phyloP scores from a whole-genome alignment of 2,113 vertebrate species.

The Triplophysa dalaica region DNA sequence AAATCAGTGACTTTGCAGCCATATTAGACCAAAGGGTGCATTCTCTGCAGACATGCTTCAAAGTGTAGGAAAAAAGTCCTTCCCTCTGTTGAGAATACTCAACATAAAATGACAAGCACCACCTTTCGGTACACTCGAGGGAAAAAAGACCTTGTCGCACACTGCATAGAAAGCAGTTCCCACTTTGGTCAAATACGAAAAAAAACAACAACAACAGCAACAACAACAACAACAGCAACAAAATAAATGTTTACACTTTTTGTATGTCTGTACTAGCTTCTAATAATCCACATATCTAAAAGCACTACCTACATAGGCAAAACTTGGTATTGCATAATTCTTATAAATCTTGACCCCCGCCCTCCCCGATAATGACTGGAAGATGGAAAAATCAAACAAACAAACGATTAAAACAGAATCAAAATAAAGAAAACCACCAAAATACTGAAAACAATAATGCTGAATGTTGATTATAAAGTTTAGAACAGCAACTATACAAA shows the following conservation, averaged over 20 bases:
- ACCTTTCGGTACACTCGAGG: slow-evolving; percentile 80
- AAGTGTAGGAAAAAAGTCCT: slow-evolving; percentile 79
- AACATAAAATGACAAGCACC: slow-evolving; percentile 79
- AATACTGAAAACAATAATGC: slow-evolving; percentile 95
- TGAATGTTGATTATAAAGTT: slow-evolving; percentile 96
- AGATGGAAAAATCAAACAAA: slow-evolving; percentile 91
- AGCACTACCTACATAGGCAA: slow-evolving; percentile 99
- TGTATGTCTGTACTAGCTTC: slow-evolving; percentile 96
- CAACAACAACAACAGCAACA: slow-evolving; percentile 78
- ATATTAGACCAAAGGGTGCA: slow-evolving; percentile 80
- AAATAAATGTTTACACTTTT: slow-evolving; percentile 85
- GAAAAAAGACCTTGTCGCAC: slow-evolving; percentile 91
- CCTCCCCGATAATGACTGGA: slow-evolving; percentile 96
- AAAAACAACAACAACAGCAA: slow-evolving; percentile 73
- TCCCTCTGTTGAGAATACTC: slow-evolving; percentile 74
- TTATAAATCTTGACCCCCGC: slow-evolving; percentile 94
- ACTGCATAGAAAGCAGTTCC: slow-evolving; percentile 99
- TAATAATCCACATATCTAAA: slow-evolving; percentile 99
- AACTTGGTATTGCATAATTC: slow-evolving; percentile 99
- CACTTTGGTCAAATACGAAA: slow-evolving; percentile 97
- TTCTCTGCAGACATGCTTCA: slow-evolving; percentile 84
- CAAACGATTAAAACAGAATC: slow-evolving; percentile 65
- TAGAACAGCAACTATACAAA: slow-evolving; percentile 99
- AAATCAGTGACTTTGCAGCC: slow-evolving; percentile 96
- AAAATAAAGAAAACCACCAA: slow-evolving; percentile 84